Evolutionary conservation across 1,140 invertebrate species (phyloP), one percentile per base, ranked within the genome.

Genomic region (Stegodyphus dumicola): DNA sequence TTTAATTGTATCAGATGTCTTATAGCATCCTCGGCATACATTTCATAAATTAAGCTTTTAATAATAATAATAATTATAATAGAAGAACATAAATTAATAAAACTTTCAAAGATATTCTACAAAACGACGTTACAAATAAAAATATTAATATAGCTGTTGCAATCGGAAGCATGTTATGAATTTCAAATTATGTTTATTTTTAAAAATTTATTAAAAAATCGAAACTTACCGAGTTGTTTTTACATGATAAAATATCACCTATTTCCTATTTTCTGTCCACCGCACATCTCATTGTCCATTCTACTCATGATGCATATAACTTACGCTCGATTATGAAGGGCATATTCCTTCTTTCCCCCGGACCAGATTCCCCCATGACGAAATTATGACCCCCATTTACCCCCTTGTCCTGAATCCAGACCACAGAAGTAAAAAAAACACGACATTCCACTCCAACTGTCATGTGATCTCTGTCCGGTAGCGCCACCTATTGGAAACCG

Each of bases 391-490:
- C 78, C 67, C 78, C 67, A 54, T 73, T 51, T 7, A 11, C n/a
- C 51, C 54, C 78, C 69, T 53, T 73, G 48, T 11, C 71, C 71
- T 9, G 64, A 75, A 60, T 80, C 70, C 52, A 51, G 54, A 18
- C 33, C 33, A 33, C 33, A 33, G 33, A 33, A 33, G 33, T 33
- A 10, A 75, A 83, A 81, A 53, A 83, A 83, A 75, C 78, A 18
- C 51, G 48, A 66, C 80, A 83, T 80, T 80, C 78, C 67, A 51
- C 11, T 80, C 77, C 66, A 60, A 1, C 1, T 11, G 18, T 83
- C 80, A 83, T 54, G 73, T 83, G 80, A 83, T 67, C 56, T 17
- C 80, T 33, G 71, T 83, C 60, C 15, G 48, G 56, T 83, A 75
- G 80, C 80, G 80, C 71, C 80, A 54, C 75, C 80, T 83, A 49